phyloP scores from a whole-genome alignment of 2,797 vertebrate species.

The Phalloptychus januarius region DNA sequence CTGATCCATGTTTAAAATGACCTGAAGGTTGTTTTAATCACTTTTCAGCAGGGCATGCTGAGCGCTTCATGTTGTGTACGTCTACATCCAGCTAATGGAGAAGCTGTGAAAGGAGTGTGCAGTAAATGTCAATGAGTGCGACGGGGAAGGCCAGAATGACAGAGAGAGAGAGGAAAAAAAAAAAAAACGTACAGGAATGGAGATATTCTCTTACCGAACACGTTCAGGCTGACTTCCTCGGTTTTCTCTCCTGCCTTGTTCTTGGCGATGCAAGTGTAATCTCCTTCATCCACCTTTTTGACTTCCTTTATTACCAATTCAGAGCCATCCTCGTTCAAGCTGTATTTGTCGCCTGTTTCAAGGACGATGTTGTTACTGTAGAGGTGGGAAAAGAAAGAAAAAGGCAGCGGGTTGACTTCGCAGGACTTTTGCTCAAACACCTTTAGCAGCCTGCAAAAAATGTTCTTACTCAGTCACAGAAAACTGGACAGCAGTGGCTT shows the following conservation, averaged over 20 bases:
- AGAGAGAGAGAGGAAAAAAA: not conserved
- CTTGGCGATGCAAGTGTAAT: slow-evolving; percentile 93
- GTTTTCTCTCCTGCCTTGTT: slow-evolving; percentile 94
- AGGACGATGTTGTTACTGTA: slow-evolving; percentile 78
- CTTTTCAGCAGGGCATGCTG: slow-evolving; percentile 41
- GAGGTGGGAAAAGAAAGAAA: slow-evolving; percentile 17
- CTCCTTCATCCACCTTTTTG: slow-evolving; percentile 93
- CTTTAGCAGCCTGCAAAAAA: slow-evolving; percentile 27
- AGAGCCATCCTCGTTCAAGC: slow-evolving; percentile 89
- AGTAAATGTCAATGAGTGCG: slow-evolving; percentile 45
- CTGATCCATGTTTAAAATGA: slow-evolving; percentile 37
- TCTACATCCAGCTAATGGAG: slow-evolving; percentile 18
- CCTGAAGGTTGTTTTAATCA: slow-evolving; percentile 48
- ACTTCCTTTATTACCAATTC: slow-evolving; percentile 90
- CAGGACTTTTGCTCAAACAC: slow-evolving; percentile 21
- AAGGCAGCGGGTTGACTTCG: slow-evolving; percentile 35
- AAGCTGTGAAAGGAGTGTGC: slow-evolving; percentile 12
- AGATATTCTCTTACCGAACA: slow-evolving; percentile 88
- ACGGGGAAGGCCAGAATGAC: slow-evolving; percentile 16
- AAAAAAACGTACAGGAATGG: slow-evolving; percentile 1
- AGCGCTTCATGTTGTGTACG: slow-evolving; percentile 25
- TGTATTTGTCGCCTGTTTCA: slow-evolving; percentile 85
- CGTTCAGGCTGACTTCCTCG: slow-evolving; percentile 92
- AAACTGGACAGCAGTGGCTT: not conserved
- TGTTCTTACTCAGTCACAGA: slow-evolving; percentile 7